Percentiles rank a stretch among this genome's conserved stretches.
Evolutionary conservation across 2,113 vertebrate species (phyloP).

Genomic region (Sylvietta virens): DNA sequence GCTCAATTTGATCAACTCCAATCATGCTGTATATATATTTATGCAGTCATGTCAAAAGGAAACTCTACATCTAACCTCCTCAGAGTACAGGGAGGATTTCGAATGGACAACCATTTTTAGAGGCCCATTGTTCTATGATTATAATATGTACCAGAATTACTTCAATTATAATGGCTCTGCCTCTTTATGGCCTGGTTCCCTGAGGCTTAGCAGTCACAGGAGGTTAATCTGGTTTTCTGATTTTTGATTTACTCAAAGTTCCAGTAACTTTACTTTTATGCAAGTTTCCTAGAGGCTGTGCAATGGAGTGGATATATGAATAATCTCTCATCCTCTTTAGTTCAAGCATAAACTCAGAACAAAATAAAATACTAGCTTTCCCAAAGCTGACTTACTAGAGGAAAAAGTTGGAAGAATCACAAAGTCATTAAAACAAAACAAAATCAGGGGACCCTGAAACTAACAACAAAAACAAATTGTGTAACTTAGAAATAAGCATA

Average conservation of each 20-base stretch:
- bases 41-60: not conserved
- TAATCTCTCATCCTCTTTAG: not conserved
- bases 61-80: not conserved
- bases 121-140: not conserved
- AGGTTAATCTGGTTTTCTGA: conserved; percentile 54
- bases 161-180: conserved; percentile 13
- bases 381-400: not conserved
- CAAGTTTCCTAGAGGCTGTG: conserved; percentile 54
- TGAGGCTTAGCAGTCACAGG: conserved; percentile 10
- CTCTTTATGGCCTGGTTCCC: conserved; percentile 11
- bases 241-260: conserved; percentile 49
- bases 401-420: not conserved
- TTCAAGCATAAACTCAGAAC: conserved; percentile 13
- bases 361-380: conserved; percentile 4
- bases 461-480: not conserved
- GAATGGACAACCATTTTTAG: not conserved
- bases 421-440: not conserved
- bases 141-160: not conserved
- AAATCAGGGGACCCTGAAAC: not conserved
- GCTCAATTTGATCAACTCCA: not conserved
- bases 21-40: not conserved
- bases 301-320: conserved; percentile 38
- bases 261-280: conserved; percentile 37
- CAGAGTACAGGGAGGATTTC: not conserved
- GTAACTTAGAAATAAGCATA: not conserved